Evolutionary conservation across 2,888 invertebrate species (phyloP).

Genomic region (Agapetus fuscipes): DNA sequence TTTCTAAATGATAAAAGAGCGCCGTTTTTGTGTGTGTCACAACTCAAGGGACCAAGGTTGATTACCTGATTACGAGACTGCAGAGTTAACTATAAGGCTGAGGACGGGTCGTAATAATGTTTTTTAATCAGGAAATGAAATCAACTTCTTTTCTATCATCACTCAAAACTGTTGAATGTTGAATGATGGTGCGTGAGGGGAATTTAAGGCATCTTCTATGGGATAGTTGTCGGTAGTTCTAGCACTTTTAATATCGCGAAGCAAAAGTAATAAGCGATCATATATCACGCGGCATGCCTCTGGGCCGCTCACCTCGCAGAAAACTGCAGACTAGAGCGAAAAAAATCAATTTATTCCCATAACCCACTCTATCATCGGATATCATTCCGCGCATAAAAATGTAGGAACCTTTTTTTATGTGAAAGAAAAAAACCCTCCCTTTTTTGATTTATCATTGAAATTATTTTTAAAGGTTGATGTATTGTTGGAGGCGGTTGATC

Average conservation of each 20-base stretch:
- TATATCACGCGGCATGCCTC: conserved; percentile 17
- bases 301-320: conserved; percentile 11
- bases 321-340: conserved; percentile 20
- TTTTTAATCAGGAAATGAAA: no score
- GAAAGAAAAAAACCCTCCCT: conserved; percentile 1
- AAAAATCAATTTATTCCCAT: conserved; percentile 21
- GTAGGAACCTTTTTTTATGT: not conserved
- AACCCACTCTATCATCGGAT: conserved; percentile 21
- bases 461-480: no score
- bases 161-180: no score
- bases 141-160: no score
- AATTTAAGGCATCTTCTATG: conserved; percentile 3
- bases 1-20: no score
- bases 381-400: conserved; percentile 13
- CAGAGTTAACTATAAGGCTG: no score
- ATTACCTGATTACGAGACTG: no score
- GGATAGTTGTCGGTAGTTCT: conserved; percentile 12
- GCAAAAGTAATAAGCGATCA: conserved; percentile 19
- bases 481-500: no score
- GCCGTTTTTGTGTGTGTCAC: no score
- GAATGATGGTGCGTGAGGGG: no score
- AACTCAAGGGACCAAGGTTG: no score
- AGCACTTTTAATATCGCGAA: conserved; percentile 18
- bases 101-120: no score
- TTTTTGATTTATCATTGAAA: conserved; percentile 5